Base-by-base conservation (phyloP, 2,888 invertebrate species). In the Latrodectus hesperus region DNA sequence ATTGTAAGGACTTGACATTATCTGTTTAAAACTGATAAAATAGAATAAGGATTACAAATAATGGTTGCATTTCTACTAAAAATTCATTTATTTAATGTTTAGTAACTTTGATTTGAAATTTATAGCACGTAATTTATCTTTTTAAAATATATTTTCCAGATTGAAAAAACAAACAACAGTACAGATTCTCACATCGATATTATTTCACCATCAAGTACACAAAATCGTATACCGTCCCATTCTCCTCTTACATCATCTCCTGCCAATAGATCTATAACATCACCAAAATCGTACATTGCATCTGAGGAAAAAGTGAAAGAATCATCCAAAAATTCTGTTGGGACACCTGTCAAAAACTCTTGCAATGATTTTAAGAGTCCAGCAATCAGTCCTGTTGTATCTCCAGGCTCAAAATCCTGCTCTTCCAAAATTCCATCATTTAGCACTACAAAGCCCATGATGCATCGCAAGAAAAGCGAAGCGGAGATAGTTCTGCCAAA, bases 391-490 rank as follows among this genome's bases (percentile, higher is more conserved):
- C 85, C 85, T 55, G 38, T 38, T 6, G 38, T 53, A 17, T 83
- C 84, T 9, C 78, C 84, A n/a, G 68, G 73, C 60, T 51, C 72
- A 49, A 87, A 87, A 87, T 55, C 26, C 14, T 68, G 75, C 52
- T 67, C 87, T 76, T 87, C 87, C 72, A 87, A 82, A 77, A 87
- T 87, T 68, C 87, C 87, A 51, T 72, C 87, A 3, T 87, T 82
- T n/a, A 73, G 60, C 38, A 87, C 64, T 49, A 12, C 85, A 17
- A 80, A 81, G 26, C 87, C 87, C 14, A 26, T 22, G 3, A n/a
- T 82, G 1, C 26, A 77, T 11, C 76, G 81, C 11, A 87, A 82
- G 55, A 87, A 87, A 64, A 82, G 81, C 14, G 80, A 87, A 52
- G 68, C 77, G 17, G 87, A 87, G 12, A 65, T 80, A n/a, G 17